Percentiles rank a stretch among this genome's conserved stretches.
These are phyloP conservation scores for Sebastes steindachneri DNA, from an alignment of 2,797 vertebrate genomes.

Conservation along the genomic window DNA sequence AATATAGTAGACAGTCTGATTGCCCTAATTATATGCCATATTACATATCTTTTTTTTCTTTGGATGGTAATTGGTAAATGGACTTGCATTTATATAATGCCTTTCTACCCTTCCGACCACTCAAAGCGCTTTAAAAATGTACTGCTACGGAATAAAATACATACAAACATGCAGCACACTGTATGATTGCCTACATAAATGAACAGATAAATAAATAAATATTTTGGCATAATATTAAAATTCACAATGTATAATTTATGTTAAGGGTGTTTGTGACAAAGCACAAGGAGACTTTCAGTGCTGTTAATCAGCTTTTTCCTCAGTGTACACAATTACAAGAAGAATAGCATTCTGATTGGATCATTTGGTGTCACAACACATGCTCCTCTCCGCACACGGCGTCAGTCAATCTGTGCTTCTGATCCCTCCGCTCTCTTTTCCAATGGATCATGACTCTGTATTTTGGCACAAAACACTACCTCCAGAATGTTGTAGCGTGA, in stretches of 20 bases:
- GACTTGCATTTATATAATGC: not conserved
- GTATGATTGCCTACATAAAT: not conserved
- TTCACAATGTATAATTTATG: not conserved
- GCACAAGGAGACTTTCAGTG: not conserved
- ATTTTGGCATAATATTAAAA: not conserved
- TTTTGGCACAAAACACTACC: slow-evolving; percentile 77
- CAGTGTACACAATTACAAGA: not conserved
- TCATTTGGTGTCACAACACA: slow-evolving; percentile 43
- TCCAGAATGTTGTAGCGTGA: slow-evolving; percentile 97
- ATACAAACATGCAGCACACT: too few relatives aligned
- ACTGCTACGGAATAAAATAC: not conserved
- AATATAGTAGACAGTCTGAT: not conserved
- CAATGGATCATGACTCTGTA: not conserved
- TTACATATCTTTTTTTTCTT: not conserved
- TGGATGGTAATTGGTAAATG: too few relatives aligned
- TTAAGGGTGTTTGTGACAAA: not conserved
- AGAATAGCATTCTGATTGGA: slow-evolving; percentile 24
- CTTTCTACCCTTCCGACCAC: not conserved
- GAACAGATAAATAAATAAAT: not conserved
- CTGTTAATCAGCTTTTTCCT: slow-evolving; percentile 1
- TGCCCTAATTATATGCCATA: not conserved
- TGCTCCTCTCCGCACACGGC: slow-evolving; percentile 29
- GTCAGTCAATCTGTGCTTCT: slow-evolving; percentile 32
- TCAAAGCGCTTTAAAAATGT: not conserved
- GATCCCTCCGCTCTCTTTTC: not conserved